Conservation (phyloP, 2,113 vertebrate species). For the Ginglymostoma cirratum region DNA sequence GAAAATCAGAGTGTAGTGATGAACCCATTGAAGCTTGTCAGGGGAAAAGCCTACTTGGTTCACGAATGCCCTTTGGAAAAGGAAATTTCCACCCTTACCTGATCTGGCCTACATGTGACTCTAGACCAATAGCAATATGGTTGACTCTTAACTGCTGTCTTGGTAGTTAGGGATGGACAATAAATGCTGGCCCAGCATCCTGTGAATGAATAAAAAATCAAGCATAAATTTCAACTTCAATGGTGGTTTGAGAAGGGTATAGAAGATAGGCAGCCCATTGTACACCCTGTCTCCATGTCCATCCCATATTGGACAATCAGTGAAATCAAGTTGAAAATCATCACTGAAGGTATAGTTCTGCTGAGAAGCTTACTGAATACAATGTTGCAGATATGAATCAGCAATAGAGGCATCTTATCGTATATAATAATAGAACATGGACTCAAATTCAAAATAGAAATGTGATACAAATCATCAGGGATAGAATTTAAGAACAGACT, state of each 20-base stretch:
- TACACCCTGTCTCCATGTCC: background rate
- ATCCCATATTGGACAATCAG: background rate
- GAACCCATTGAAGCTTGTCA: no score
- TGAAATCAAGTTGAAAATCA: background rate
- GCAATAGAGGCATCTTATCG: background rate
- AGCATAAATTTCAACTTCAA: background rate
- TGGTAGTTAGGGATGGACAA: no score
- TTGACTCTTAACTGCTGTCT: no score
- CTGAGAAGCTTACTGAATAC: background rate
- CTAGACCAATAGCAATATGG: no score
- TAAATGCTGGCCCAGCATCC: no score
- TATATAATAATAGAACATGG: background rate
- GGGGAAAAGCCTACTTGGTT: no score
- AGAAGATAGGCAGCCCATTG: background rate
- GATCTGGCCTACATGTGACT: no score
- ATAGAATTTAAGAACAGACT: background rate
- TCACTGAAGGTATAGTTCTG: background rate
- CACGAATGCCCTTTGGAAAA: no score
- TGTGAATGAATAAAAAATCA: background rate
- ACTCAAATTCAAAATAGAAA: background rate
- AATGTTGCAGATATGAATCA: background rate
- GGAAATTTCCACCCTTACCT: no score
- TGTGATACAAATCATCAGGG: background rate
- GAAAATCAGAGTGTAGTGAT: no score
- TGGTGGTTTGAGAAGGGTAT: background rate